These are phyloP conservation scores for Trichonephila clavata DNA, from an alignment of 1,140 invertebrate genomes.

Conservation along the genomic window DNA sequence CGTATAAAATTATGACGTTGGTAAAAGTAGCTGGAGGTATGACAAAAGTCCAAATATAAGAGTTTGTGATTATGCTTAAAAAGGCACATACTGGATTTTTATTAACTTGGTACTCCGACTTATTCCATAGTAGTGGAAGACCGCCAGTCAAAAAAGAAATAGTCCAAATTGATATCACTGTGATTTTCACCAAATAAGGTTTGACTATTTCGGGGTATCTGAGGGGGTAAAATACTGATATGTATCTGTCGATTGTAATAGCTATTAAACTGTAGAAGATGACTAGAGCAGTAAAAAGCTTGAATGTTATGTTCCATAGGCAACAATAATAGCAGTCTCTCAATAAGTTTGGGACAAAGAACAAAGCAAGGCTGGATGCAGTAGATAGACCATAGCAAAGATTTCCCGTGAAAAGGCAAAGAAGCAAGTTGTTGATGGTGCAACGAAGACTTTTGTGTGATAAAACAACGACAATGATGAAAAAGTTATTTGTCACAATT, in stretches of 20 bases:
- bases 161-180: background rate
- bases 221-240: constrained; percentile 48
- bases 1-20: constrained; percentile 18
- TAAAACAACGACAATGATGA: background rate
- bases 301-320: background rate
- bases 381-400: constrained; percentile 35
- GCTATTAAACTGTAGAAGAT: constrained; percentile 51
- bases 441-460: background rate
- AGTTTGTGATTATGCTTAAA: background rate
- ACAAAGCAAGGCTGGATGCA: background rate
- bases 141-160: constrained; percentile 8
- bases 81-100: background rate
- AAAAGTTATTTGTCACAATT: constrained; percentile 28
- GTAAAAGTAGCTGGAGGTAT: constrained; percentile 34
- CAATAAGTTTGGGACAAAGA: background rate
- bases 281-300: background rate
- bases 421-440: constrained; percentile 15
- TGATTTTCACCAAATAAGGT: background rate
- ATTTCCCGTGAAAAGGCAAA: constrained; percentile 35
- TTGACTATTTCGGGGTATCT: constrained; percentile 22
- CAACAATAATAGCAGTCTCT: background rate
- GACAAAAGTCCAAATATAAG: constrained; percentile 16
- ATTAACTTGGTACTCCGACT: background rate
- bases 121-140: constrained; percentile 6
- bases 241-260: constrained; percentile 48